phyloP scores from a whole-genome alignment of 1,140 invertebrate genomes.

The Pantala flavescens region DNA sequence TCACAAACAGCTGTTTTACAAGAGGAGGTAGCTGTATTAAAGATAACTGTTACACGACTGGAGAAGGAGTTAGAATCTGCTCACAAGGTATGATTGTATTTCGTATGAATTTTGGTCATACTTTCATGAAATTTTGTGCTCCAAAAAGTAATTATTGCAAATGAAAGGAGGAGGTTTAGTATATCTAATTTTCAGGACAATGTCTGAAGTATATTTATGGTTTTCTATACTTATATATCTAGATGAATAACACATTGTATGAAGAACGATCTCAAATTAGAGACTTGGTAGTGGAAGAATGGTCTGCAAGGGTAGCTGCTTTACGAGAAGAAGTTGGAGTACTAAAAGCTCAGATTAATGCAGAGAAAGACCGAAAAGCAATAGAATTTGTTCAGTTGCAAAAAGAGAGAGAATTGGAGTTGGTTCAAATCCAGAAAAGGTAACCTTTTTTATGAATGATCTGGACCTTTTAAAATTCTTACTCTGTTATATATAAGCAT shows the following conservation, averaged over 20 bases:
- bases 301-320: neutral
- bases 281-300: neutral
- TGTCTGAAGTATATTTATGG: too few relatives aligned
- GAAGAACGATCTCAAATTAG: neutral
- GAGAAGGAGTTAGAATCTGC: neutral
- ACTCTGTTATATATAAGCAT: too few relatives aligned
- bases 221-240: too few relatives aligned
- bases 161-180: too few relatives aligned
- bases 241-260: neutral
- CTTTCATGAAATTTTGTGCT: too few relatives aligned
- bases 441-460: neutral
- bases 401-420: neutral
- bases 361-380: neutral
- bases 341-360: neutral
- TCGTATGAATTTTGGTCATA: too few relatives aligned
- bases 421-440: neutral
- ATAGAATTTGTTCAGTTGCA: neutral
- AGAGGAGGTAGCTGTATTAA: neutral
- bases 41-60: neutral
- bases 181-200: too few relatives aligned
- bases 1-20: neutral
- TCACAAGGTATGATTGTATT: neutral
- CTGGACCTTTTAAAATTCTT: too few relatives aligned
- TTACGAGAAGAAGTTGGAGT: neutral
- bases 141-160: too few relatives aligned